A percentile compares a stretch with the other conserved stretches of the same genome.
Evolutionary conservation across 2,113 vertebrate species (phyloP).

Genomic region (Austrofundulus limnaeus): DNA sequence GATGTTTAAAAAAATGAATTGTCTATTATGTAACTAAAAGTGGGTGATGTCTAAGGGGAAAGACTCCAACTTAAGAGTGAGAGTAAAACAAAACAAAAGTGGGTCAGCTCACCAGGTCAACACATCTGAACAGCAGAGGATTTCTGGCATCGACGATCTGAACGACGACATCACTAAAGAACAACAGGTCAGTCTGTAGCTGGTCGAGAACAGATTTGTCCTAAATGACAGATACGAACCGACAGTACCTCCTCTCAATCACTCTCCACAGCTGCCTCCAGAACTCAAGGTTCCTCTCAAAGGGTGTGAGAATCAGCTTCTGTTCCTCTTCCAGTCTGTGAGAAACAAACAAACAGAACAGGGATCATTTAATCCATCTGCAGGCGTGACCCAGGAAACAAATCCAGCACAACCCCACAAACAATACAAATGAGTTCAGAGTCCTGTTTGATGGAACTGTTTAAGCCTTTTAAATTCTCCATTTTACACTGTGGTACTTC

Average conservation of each 20-base stretch:
- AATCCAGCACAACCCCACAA: too few species aligned
- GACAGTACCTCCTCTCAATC: conserved; percentile 90
- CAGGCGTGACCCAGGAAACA: too few species aligned
- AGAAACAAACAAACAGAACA: not conserved
- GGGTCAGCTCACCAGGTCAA: conserved; percentile 94
- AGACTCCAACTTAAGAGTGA: too few species aligned
- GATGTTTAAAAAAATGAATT: too few species aligned
- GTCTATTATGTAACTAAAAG: too few species aligned
- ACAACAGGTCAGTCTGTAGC: not conserved
- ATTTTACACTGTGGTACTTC: too few species aligned
- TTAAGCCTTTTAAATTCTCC: too few species aligned
- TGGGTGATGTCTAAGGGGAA: too few species aligned
- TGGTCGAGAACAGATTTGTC: not conserved
- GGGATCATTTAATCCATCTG: not conserved
- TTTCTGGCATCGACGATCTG: conserved; percentile 98
- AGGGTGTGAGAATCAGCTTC: conserved; percentile 92
- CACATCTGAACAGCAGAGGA: conserved; percentile 92
- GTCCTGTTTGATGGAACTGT: too few species aligned
- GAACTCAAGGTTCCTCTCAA: conserved; percentile 96
- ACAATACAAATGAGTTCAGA: too few species aligned
- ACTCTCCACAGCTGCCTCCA: conserved; percentile 99
- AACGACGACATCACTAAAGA: conserved; percentile 89
- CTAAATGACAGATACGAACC: not conserved
- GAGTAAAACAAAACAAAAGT: too few species aligned
- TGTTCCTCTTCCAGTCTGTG: conserved; percentile 92